phyloP scores from a whole-genome alignment of 2,797 vertebrate species.

The Malacoraja senta region DNA sequence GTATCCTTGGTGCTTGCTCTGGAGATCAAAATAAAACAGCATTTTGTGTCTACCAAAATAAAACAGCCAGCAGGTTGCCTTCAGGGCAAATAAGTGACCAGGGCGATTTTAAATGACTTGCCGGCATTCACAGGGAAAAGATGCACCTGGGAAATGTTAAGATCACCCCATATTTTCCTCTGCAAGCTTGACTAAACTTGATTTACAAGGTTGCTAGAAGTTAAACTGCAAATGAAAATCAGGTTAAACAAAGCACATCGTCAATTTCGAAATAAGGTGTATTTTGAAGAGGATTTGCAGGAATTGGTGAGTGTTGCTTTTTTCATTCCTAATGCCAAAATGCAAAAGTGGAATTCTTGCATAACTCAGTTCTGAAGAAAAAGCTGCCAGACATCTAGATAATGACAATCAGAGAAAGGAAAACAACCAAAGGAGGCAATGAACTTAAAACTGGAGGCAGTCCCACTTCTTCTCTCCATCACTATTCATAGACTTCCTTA shows the following conservation, averaged over 20 bases:
- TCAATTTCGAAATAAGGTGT: not conserved
- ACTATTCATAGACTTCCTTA: not conserved
- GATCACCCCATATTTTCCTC: not conserved
- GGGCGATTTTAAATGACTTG: not conserved
- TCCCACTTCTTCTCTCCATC: not conserved
- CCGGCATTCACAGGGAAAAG: not conserved
- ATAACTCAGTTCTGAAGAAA: not conserved
- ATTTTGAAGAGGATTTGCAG: not conserved
- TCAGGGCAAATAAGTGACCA: not conserved
- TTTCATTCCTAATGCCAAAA: not conserved
- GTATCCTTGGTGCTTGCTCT: not conserved
- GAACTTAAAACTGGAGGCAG: not conserved
- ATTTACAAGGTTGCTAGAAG: not conserved
- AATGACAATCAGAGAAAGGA: not conserved
- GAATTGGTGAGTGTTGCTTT: not conserved
- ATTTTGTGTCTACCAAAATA: not conserved
- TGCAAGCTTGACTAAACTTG: not conserved
- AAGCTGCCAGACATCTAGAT: not conserved
- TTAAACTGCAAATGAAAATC: not conserved
- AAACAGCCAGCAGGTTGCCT: not conserved
- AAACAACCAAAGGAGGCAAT: not conserved
- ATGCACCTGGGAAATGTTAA: not conserved
- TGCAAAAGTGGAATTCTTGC: not conserved
- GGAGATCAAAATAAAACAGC: not conserved
- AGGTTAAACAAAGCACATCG: not conserved